Conservation (phyloP, 2,888 invertebrate species). For the Desoria tigrina region DNA sequence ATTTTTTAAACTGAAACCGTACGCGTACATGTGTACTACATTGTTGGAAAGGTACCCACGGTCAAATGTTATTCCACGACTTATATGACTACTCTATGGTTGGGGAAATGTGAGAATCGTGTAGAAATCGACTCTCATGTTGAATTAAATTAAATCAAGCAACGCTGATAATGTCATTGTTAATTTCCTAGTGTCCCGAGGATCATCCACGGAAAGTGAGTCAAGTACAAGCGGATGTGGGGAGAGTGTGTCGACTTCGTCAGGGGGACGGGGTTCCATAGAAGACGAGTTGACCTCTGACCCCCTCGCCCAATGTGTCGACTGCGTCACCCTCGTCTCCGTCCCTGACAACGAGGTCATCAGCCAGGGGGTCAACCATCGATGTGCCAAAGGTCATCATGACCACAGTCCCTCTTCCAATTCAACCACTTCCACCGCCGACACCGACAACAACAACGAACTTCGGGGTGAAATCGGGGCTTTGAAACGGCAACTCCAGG, state of each 20-base stretch:
- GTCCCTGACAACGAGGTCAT: conserved; percentile 53
- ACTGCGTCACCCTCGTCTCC: conserved; percentile 52
- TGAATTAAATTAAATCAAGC: too few relatives aligned
- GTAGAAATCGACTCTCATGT: too few relatives aligned
- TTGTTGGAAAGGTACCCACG: too few relatives aligned
- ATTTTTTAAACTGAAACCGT: too few relatives aligned
- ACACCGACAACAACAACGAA: conserved; percentile 36
- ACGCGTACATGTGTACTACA: too few relatives aligned
- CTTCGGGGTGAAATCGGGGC: conserved; percentile 45
- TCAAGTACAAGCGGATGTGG: conserved; percentile 12
- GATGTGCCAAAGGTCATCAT: conserved; percentile 30
- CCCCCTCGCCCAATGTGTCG: conserved; percentile 41
- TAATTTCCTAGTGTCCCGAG: too few relatives aligned
- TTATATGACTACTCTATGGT: too few relatives aligned
- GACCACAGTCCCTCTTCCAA: neutral
- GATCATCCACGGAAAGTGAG: too few relatives aligned
- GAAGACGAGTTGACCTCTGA: conserved; percentile 27
- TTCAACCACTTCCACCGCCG: conserved; percentile 9
- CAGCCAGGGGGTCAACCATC: conserved; percentile 51
- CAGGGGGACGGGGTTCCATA: too few relatives aligned
- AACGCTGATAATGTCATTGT: too few relatives aligned
- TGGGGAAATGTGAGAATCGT: too few relatives aligned
- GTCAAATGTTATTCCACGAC: too few relatives aligned
- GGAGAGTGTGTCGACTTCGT: neutral
- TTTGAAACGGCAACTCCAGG: conserved; percentile 34